Base-by-base conservation (phyloP, 2,888 invertebrate species). In the Drosophila rellima region DNA sequence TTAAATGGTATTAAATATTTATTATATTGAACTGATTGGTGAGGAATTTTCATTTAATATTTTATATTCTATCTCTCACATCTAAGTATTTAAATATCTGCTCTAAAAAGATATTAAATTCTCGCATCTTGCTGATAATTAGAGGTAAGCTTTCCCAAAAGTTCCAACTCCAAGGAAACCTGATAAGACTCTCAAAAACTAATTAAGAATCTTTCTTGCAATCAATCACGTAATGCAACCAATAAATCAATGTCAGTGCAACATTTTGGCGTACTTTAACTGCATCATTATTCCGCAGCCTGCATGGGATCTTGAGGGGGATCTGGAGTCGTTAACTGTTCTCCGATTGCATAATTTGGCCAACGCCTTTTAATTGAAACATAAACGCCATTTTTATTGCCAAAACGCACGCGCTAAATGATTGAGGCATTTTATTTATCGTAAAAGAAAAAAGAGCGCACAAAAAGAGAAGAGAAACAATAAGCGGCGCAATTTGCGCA, bases 371-470 rank as follows among this genome's bases (percentile, higher is more conserved):
- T 87, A 82, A 82, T 85, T 85, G 78, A 88, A 74, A 74, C 88
- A 85, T 83, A 85, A 83, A 82, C 69, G 83, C 72, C 80, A 81
- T 78, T 84, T 82, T 84, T 87, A 82, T 82, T 81, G 67, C 70
- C 56, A 64, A 87, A 84, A 69, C 80, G 83, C 82, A 88, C 83
- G 82, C 88, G 86, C 88, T 80, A 82, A 57, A 60, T 80, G 72
- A 78, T 78, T 80, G 63, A 76, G 76, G 78, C 78, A 78, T 80
- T 80, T 82, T 77, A 76, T 77, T 67, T 77, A 73, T 64, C 71
- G 70, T 71, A 66, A 61, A 70, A 68, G 11, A 39, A 51, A 50
- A 29, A 52, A 33, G 15, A 35, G 8, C 10, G 15, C 8, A 20
- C 44, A 17, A 8, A 42, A 8, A 2, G 11, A 7, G 11, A 18